Evolutionary conservation across 53 echinoderm and acorn worm species (phyloP).

Genomic region (Echinarachnius parma): DNA sequence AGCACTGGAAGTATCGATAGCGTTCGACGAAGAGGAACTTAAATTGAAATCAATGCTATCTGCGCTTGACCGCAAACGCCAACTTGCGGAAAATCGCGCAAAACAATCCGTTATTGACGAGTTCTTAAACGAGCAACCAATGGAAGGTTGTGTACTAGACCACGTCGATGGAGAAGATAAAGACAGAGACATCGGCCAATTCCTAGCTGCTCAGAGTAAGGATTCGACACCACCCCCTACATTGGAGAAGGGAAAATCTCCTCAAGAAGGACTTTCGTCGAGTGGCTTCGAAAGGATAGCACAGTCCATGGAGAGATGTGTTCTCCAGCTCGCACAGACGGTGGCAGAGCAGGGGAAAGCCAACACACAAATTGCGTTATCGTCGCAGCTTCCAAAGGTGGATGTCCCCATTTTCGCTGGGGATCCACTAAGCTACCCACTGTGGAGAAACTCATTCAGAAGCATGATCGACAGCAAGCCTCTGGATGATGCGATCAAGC

Average conservation of each 20-base stretch:
- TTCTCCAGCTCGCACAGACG: slow-evolving; percentile 22
- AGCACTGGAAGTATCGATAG: too few species aligned
- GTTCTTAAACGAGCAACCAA: too few species aligned
- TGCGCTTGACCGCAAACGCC: too few species aligned
- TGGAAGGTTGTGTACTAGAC: too few species aligned
- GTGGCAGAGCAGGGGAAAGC: neutral
- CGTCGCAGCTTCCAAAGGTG: slow-evolving; percentile 39
- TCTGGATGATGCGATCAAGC: slow-evolving; percentile 37
- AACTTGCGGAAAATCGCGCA: too few species aligned
- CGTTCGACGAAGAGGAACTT: too few species aligned
- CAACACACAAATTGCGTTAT: slow-evolving; percentile 17
- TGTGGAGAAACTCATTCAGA: slow-evolving; percentile 49
- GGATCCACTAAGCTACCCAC: slow-evolving; percentile 49
- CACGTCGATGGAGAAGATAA: slow-evolving; percentile 4
- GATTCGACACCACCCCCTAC: neutral
- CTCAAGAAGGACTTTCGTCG: neutral
- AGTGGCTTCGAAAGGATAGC: neutral
- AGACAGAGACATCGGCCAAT: neutral
- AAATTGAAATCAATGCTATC: too few species aligned
- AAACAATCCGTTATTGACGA: too few species aligned
- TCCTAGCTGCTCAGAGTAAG: neutral
- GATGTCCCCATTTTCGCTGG: slow-evolving; percentile 42
- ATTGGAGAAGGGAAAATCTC: neutral
- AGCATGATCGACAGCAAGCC: slow-evolving; percentile 21
- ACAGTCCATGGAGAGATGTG: slow-evolving; percentile 38